Base-by-base conservation (phyloP, 2,888 invertebrate genomes). In the Tortrix viridana region DNA sequence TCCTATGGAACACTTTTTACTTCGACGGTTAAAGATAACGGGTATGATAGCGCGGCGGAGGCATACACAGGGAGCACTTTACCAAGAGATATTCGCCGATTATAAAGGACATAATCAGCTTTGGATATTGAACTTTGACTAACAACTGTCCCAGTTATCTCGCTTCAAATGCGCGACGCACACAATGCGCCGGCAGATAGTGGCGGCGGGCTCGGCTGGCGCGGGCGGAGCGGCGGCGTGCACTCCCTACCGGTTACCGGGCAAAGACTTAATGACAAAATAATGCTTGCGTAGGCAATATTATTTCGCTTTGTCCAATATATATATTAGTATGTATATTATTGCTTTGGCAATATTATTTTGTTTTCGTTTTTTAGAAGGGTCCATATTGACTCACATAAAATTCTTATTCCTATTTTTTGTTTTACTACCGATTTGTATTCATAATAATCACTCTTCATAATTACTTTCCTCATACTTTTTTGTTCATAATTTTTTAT, bases 231-330 rank as follows among this genome's bases (percentile, higher is more conserved):
- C 26, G 26, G 26, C 26, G 26, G 12, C 26, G 26, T 26, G 26
- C 26, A 9, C 26, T 26, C 26, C 26, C 9, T 26, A 26, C 2
- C 26, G 9, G 3, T 32, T 32, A 32, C 7, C 3, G 3, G 32
- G 12, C 32, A 32, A 32, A 12, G 12, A 32, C 3, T 7, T 12
- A 3, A 32, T 63, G 57, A 60, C 69, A 69, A 73, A 75, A 75
- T 76, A 73, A 71, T 69, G 70, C 70, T 67, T 60, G 65, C 58
- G 57, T 58, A 52, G 41, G 48, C 60, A 41, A n/a, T 48, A 41
- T 32, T 32, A 32, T 32, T 32, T 12, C 32, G 32, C 3, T 32
- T 32, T 12, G 3, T 32, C 3, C n/a, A n/a, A n/a, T n/a, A n/a
- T n/a, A n/a, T 32, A 41, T 16, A 6, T 41, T 19, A 16, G n/a